Conservation (phyloP, 53 echinoderm and acorn worm species). For the Arbacia lixula region DNA sequence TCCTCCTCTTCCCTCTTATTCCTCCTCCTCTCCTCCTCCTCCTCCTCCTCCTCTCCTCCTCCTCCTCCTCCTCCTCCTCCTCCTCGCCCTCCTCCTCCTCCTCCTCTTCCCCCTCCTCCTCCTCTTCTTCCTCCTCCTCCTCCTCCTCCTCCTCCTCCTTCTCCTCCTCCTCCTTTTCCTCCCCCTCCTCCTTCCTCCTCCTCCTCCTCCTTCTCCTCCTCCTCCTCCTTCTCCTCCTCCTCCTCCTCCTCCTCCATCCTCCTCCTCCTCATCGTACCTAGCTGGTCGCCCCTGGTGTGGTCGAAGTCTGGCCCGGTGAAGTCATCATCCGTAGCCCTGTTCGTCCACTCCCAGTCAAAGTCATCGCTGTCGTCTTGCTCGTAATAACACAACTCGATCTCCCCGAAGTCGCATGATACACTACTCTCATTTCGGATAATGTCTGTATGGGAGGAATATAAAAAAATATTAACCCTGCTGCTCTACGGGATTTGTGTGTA, state of each 20-base stretch:
- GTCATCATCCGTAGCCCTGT: constrained; percentile 45
- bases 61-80: background rate
- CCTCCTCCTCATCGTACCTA: constrained; percentile 54
- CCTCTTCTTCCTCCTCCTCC: background rate
- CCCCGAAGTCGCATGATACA: constrained; percentile 83
- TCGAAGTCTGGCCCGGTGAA: constrained; percentile 78
- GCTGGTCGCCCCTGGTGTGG: constrained; percentile 72
- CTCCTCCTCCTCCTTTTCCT: no score
- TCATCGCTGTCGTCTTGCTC: constrained; percentile 77
- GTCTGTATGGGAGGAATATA: background rate
- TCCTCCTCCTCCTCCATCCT: background rate
- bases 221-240: background rate
- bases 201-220: background rate
- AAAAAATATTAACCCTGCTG: background rate
- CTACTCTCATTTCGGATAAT: constrained; percentile 61
- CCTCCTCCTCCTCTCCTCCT: background rate
- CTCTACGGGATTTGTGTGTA: background rate
- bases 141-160: background rate
- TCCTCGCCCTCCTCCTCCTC: background rate
- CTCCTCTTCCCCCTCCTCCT: background rate
- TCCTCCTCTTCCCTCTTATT: background rate
- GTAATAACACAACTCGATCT: constrained; percentile 81
- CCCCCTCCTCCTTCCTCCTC: no score
- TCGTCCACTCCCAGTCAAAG: constrained; percentile 84
- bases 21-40: background rate